phyloP scores from a whole-genome alignment of 2,797 vertebrate genomes.

The Phoeniculus purpureus region DNA sequence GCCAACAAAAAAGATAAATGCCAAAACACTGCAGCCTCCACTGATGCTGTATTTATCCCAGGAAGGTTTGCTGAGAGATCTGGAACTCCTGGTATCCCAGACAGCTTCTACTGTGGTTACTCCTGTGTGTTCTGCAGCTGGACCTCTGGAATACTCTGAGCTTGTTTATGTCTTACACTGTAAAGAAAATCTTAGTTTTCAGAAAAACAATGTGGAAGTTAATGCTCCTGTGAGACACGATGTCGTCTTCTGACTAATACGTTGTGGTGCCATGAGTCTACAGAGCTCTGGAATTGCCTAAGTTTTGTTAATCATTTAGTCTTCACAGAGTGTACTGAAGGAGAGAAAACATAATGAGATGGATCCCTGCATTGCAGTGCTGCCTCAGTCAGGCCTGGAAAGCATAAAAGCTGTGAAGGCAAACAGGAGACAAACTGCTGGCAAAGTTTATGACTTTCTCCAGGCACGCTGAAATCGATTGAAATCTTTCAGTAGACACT shows the following conservation, averaged over 20 bases:
- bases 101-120: not conserved
- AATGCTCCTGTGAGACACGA: not conserved
- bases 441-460: not conserved
- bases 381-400: not conserved
- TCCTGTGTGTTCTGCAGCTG: not conserved
- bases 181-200: constrained; percentile 46
- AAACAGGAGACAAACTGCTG: not conserved
- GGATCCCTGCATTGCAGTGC: not conserved
- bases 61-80: not conserved
- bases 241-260: not conserved
- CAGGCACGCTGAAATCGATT: not conserved
- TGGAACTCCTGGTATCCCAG: fast-evolving
- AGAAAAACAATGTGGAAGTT: not conserved
- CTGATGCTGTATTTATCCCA: not conserved
- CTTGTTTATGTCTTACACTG: not conserved
- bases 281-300: not conserved
- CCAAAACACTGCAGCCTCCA: not conserved
- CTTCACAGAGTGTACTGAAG: not conserved
- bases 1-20: not conserved
- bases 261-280: not conserved
- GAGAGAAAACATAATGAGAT: not conserved
- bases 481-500: not conserved
- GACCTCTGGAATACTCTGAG: not conserved
- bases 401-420: not conserved
- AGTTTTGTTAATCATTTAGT: not conserved